Percentiles rank a stretch among this genome's conserved stretches.
phyloP scores from a whole-genome alignment of 1,140 invertebrate species.

The Cherax quadricarinatus region DNA sequence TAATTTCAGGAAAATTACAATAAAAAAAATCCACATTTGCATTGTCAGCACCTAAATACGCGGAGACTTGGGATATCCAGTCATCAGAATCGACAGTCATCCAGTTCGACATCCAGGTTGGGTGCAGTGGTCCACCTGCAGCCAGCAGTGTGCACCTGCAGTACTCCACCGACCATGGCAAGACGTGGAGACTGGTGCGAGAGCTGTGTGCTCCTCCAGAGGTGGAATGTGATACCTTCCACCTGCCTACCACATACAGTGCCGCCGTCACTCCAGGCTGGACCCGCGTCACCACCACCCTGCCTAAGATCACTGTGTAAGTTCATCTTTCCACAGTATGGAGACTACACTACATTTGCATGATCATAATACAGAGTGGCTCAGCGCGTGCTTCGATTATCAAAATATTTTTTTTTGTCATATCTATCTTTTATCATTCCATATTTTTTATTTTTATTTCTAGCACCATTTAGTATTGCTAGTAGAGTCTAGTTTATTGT shows the following conservation, averaged over 20 bases:
- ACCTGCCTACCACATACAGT: constrained; percentile 76
- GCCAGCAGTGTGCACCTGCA: constrained; percentile 74
- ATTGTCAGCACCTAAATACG: constrained; percentile 19
- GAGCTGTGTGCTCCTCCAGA: constrained; percentile 77
- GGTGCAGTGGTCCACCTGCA: constrained; percentile 75
- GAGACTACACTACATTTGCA: too few relatives aligned
- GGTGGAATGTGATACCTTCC: constrained; percentile 77
- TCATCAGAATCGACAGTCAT: constrained; percentile 74
- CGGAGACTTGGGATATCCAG: constrained; percentile 43
- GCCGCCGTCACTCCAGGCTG: constrained; percentile 77
- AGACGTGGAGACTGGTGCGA: constrained; percentile 77
- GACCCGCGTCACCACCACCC: constrained; percentile 77
- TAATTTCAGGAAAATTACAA: too few relatives aligned
- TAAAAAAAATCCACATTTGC: too few relatives aligned
- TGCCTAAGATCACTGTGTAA: constrained; percentile 77
- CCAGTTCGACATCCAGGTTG: constrained; percentile 78
- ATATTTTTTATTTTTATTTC: too few relatives aligned
- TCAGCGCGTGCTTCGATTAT: too few relatives aligned
- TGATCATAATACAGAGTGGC: too few relatives aligned
- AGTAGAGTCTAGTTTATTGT: too few relatives aligned
- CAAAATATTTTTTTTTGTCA: too few relatives aligned
- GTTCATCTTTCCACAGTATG: not conserved
- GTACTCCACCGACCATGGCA: constrained; percentile 78
- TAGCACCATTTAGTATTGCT: too few relatives aligned
- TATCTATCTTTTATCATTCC: too few relatives aligned